Evolutionary conservation across 2,888 invertebrate species (phyloP), one percentile per base, ranked within the genome.

Genomic region (Anoplius nigerrimus): DNA sequence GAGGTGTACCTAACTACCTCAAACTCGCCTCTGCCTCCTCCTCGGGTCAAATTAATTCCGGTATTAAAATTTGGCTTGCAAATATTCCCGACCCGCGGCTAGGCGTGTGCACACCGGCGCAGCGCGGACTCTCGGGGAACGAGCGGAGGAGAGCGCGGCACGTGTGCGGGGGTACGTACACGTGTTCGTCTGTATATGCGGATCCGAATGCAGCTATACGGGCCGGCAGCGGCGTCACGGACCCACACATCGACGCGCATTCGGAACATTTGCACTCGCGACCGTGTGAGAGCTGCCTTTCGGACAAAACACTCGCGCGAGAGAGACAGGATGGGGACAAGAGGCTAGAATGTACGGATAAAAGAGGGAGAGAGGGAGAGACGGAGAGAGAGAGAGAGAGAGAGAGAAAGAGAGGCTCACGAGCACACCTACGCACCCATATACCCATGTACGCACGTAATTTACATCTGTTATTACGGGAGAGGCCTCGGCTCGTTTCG

Each of bases 21-120:
- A 72, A 78, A 78, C 76, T 78, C 78, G 78, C 71, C 76, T 74
- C 53, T 22, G 16, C 42, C 53, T 69, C 71, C 78, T 87, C 82
- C 86, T 82, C 85, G 83, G 86, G 86, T 88, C 87, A 88, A 89
- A 89, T 89, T 89, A 89, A 89, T 88, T 88, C 88, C 84, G 85
- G 88, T 87, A 89, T 89, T 89, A 89, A 88, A 89, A 89, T 89
- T 89, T 88, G 89, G 88, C 88, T 88, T 89, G 89, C 89, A 88
- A 88, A 88, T 88, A 88, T 88, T 85, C 87, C 82, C 83, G 83
- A 86, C 86, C 86, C 84, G 84, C 60, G 60, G 51, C 27, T 34
- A 34, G 42, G 51, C 18, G 46, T 34, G 60, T 27, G 51, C 51
- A 27, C 20, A 22, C 34, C 42, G 55, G 67, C 75, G 77, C 62